Evolutionary conservation across 2,797 vertebrate genomes (phyloP), one percentile per base, ranked within the genome.

Genomic region (Carcharodon carcharias): DNA sequence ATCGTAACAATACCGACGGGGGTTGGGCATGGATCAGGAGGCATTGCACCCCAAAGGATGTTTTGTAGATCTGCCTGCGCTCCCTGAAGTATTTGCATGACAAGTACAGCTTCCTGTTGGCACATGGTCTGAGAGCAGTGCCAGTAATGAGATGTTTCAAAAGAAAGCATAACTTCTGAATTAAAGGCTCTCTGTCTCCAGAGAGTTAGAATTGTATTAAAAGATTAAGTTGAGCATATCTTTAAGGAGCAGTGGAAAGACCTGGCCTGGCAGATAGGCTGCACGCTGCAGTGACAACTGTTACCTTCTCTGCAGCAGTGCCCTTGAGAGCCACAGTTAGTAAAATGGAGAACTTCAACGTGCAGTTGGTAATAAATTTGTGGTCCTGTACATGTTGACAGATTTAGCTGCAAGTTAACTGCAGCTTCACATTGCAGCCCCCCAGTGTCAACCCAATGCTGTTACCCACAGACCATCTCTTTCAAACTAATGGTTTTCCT

Each of bases 401-500:
- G 56, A 89, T 89, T 35, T 14, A 89, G 54, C 56, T 54, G 26
- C 50, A 1, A 88, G n/a, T 40, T 61, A 63, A 61, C 35, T 65
- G 58, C 58, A 40, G 89, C 58, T 92, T 58, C 54, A 31, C 28
- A 31, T 9, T 63, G 89, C 56, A 92, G 12, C 35, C 91, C 63
- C 8, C 45, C 63, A 23, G 63, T 18, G 0, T 26, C 18, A 67
- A 45, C 40, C n/a, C 63, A 67, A 21, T 3, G 9, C 40, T 40
- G 11, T 67, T 28, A 4, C 8, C 21, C 28, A 89, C 69, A 77
- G 23, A 3, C 21, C 65, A 61, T 45, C 56, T 58, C 12, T 56
- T 67, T 54, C 16, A 50, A 9, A 77, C 94, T 95, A 95, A 95
- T 97, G 71, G n/a, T 92, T 97, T 96, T 97, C 97, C 97, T 88